These are phyloP conservation scores for Peromyscus attwateri DNA, from an alignment of 2,797 vertebrate genomes.

Conservation along the genomic window DNA sequence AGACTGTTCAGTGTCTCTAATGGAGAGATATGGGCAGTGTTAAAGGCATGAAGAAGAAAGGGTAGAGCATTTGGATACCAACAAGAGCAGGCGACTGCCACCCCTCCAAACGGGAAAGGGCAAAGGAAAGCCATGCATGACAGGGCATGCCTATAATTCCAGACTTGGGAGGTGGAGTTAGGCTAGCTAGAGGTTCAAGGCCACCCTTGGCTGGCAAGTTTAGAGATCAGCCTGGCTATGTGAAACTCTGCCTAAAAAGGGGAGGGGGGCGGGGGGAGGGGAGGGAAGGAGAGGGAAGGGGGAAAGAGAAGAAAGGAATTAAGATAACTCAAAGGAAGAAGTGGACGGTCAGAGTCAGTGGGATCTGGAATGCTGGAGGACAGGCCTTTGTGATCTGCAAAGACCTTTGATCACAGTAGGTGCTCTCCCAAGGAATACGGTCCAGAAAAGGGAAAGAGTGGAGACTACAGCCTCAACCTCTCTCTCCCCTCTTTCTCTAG, in stretches of 20 bases:
- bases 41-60: neutral
- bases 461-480: neutral
- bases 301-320: neutral
- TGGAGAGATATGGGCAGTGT: neutral
- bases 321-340: neutral
- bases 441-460: neutral
- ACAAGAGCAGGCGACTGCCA: neutral
- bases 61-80: too few relatives aligned
- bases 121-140: too few relatives aligned
- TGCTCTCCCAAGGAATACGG: neutral
- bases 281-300: too few relatives aligned
- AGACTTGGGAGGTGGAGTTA: neutral
- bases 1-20: neutral
- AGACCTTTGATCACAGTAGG: neutral
- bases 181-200: neutral
- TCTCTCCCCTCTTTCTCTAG: neutral
- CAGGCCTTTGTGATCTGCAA: neutral
- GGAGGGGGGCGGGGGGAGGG: rapidly evolving
- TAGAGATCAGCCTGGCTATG: neutral
- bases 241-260: neutral
- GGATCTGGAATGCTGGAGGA: neutral
- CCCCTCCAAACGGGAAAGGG: neutral
- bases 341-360: neutral
- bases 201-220: neutral
- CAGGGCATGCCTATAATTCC: neutral